phyloP scores from a whole-genome alignment of 1,140 invertebrate genomes.

The Drosophila ogumai region DNA sequence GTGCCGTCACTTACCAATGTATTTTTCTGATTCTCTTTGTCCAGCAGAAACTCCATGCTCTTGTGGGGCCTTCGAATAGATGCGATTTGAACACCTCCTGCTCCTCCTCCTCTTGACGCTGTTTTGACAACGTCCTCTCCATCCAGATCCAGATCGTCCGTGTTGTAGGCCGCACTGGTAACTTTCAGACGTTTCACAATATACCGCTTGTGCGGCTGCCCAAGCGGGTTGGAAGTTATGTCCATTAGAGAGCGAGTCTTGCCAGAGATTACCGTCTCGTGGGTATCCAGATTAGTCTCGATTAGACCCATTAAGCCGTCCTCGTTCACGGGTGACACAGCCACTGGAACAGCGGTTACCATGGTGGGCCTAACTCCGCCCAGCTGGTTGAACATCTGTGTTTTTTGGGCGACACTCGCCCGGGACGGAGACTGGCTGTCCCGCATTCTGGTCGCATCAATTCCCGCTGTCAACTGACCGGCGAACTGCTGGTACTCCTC shows the following conservation, averaged over 20 bases:
- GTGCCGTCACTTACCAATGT: constrained; percentile 88
- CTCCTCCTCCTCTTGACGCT: constrained; percentile 33
- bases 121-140: constrained; percentile 40
- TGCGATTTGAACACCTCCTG: constrained; percentile 53
- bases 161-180: constrained; percentile 57
- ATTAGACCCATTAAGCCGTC: constrained; percentile 88
- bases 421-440: constrained; percentile 58
- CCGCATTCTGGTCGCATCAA: constrained; percentile 38
- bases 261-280: constrained; percentile 86
- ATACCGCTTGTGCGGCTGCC: constrained; percentile 72
- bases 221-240: constrained; percentile 86
- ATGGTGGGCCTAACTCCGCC: constrained; percentile 35
- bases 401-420: constrained; percentile 63
- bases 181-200: constrained; percentile 70
- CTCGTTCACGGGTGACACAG: constrained; percentile 48
- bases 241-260: constrained; percentile 92
- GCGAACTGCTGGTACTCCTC: constrained; percentile 64
- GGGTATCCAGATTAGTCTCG: constrained; percentile 94
- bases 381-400: constrained; percentile 72
- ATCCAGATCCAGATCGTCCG: constrained; percentile 18
- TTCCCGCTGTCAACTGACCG: constrained; percentile 67
- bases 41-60: constrained; percentile 96
- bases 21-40: constrained; percentile 93
- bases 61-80: constrained; percentile 89
- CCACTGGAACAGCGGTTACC: constrained; percentile 66